These are phyloP conservation scores for Drosophila sulfurigaster DNA, from an alignment of 1,140 invertebrate species.

Conservation along the genomic window DNA sequence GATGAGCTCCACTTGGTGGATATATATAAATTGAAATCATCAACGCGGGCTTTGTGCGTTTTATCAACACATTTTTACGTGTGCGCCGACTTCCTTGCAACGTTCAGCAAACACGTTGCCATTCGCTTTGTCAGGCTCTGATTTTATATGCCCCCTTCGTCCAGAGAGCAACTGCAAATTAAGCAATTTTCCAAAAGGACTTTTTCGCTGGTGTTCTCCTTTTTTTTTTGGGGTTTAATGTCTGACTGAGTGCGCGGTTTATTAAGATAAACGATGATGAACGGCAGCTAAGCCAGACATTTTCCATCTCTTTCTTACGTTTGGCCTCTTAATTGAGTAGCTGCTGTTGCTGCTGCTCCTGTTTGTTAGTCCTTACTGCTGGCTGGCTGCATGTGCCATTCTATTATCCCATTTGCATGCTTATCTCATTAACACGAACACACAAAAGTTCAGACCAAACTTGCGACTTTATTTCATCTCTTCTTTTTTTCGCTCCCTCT, in stretches of 20 bases:
- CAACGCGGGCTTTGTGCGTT: slow-evolving; percentile 81
- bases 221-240: slow-evolving; percentile 71
- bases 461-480: slow-evolving; percentile 8
- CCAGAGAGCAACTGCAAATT: slow-evolving; percentile 65
- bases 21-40: slow-evolving; percentile 83
- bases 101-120: slow-evolving; percentile 51
- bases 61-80: slow-evolving; percentile 84
- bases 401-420: slow-evolving; percentile 79
- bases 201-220: slow-evolving; percentile 59
- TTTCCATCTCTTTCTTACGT: not conserved
- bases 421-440: slow-evolving; percentile 75
- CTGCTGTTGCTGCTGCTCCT: not conserved
- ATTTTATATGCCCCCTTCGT: slow-evolving; percentile 24
- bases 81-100: slow-evolving; percentile 41
- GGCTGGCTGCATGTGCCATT: slow-evolving; percentile 36
- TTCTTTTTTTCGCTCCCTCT: not conserved
- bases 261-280: slow-evolving; percentile 83
- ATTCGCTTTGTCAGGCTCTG: slow-evolving; percentile 54
- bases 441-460: slow-evolving; percentile 58
- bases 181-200: slow-evolving; percentile 77
- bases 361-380: slow-evolving; percentile 9
- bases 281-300: slow-evolving; percentile 55
- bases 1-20: slow-evolving; percentile 74
- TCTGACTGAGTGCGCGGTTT: slow-evolving; percentile 80
- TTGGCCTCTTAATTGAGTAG: slow-evolving; percentile 42